phyloP scores from a whole-genome alignment of 2,797 vertebrate species.

The Schizopygopsis malacanthus region DNA sequence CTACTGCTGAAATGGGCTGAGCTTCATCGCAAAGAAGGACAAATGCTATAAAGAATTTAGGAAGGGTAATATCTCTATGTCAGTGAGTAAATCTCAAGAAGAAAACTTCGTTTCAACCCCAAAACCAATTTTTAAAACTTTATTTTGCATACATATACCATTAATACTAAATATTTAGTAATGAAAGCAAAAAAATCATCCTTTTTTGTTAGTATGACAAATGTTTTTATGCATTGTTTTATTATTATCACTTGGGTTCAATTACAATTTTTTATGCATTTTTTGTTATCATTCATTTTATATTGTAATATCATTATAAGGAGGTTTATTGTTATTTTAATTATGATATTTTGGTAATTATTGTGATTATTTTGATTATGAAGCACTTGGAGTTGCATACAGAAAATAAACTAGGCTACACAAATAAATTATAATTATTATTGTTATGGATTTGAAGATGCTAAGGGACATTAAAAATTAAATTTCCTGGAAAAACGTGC shows the following conservation, averaged over 20 bases:
- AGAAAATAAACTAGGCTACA: background rate
- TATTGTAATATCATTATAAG: background rate
- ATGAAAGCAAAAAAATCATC: background rate
- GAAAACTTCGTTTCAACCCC: background rate
- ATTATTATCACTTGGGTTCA: background rate
- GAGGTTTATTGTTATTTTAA: background rate
- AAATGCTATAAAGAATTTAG: background rate
- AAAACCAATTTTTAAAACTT: background rate
- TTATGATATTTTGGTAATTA: background rate
- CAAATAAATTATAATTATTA: background rate
- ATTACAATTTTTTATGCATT: background rate
- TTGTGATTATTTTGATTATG: background rate
- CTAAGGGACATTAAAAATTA: background rate
- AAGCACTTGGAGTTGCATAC: background rate
- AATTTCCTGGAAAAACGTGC: background rate
- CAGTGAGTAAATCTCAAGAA: background rate
- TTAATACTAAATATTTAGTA: background rate
- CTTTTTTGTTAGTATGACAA: background rate
- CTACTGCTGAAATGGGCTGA: background rate
- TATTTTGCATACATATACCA: background rate
- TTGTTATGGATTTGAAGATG: background rate
- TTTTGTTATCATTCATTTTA: background rate
- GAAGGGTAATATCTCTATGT: background rate
- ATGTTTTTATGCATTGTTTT: background rate
- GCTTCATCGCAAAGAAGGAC: background rate